Percentiles rank a stretch among this genome's conserved stretches.
These are phyloP conservation scores for Liasis olivaceus DNA, from an alignment of 2,797 vertebrate species.

Conservation along the genomic window DNA sequence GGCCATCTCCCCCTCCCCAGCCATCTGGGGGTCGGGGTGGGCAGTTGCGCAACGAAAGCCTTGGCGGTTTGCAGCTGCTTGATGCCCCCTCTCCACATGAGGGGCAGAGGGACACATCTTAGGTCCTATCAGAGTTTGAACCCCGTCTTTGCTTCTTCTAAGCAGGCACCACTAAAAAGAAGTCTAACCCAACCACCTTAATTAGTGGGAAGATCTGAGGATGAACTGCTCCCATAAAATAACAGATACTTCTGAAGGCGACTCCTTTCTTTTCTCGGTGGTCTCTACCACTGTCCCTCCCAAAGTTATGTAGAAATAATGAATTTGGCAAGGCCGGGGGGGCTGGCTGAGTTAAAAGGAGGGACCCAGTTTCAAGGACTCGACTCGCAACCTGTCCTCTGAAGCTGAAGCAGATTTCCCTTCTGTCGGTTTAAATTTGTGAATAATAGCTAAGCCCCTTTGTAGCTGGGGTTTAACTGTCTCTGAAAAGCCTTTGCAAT, in stretches of 20 bases:
- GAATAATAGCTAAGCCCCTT: conserved; percentile 34
- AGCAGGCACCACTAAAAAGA: not conserved
- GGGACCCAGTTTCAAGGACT: conserved; percentile 22
- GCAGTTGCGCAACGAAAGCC: not conserved
- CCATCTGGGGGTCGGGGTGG: not conserved
- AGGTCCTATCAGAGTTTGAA: not conserved
- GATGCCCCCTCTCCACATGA: not conserved
- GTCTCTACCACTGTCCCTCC: not conserved
- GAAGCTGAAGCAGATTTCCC: conserved; percentile 30
- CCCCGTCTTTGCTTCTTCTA: not conserved
- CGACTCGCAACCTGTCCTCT: not conserved
- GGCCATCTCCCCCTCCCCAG: too few species aligned
- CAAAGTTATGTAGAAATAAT: not conserved
- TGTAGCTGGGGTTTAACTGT: conserved; percentile 18
- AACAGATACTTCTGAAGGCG: not conserved
- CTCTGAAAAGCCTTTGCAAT: conserved; percentile 39
- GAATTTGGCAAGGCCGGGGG: not conserved
- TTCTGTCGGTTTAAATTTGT: conserved; percentile 43
- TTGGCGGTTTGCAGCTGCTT: not conserved
- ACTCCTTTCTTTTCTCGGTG: not conserved
- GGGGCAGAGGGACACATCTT: not conserved
- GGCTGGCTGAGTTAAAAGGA: conserved; percentile 25
- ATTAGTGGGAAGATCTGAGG: not conserved
- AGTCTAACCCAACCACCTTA: not conserved
- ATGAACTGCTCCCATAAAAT: conserved; percentile 6